A percentile compares a stretch with the other conserved stretches of the same genome.
These are phyloP conservation scores for Sebastes miniatus DNA, from an alignment of 2,797 vertebrate genomes.

Conservation along the genomic window DNA sequence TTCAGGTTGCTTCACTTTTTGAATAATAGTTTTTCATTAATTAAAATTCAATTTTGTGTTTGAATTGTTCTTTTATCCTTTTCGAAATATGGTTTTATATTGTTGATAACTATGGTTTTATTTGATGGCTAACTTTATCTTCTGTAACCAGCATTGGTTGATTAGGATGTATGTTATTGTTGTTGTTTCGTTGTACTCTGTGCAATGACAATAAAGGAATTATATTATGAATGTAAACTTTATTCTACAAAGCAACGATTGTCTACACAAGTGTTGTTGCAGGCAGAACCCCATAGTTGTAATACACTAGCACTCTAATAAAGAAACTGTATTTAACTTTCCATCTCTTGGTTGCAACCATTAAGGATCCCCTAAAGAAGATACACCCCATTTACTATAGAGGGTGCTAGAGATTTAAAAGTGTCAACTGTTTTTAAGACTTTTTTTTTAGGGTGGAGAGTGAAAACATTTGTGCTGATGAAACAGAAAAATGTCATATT, in stretches of 20 bases:
- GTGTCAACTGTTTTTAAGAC: background rate
- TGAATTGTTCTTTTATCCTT: background rate
- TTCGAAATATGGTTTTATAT: background rate
- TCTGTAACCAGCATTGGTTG: background rate
- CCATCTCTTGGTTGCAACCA: background rate
- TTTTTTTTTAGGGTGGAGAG: background rate
- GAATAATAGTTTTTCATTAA: background rate
- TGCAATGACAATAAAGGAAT: no score
- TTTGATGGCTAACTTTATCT: background rate
- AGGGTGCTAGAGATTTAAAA: constrained; percentile 58
- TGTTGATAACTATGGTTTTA: background rate
- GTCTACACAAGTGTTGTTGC: background rate
- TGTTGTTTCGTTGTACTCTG: no score
- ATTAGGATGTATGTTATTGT: background rate
- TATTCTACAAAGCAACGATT: background rate
- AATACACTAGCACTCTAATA: background rate
- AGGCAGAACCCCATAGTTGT: background rate
- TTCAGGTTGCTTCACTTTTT: background rate
- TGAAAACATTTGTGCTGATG: background rate
- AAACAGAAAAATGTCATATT: background rate
- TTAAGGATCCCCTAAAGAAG: background rate
- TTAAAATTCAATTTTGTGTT: background rate
- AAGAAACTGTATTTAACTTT: background rate
- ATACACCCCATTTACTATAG: constrained; percentile 28
- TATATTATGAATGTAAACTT: background rate